phyloP scores from a whole-genome alignment of 2,113 vertebrate genomes.

The Corythornis madagascariensis region DNA sequence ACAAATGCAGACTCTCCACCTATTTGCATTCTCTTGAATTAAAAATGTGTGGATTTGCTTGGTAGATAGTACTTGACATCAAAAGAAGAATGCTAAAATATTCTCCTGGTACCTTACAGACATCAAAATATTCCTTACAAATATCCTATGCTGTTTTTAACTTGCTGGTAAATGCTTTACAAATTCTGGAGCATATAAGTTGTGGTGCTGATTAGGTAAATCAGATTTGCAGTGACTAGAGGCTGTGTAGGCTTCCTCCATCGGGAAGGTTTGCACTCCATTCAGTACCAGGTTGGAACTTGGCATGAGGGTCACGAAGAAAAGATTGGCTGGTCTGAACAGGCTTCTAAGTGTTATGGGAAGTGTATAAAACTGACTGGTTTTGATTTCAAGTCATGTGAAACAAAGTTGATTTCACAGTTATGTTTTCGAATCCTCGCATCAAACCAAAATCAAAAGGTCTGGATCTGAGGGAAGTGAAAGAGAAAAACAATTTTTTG shows the following conservation, averaged over 20 bases:
- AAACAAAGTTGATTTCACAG: conserved; percentile 65
- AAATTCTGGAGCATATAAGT: neutral
- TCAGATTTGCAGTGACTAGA: neutral
- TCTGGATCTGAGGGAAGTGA: conserved; percentile 56
- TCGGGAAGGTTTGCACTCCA: neutral
- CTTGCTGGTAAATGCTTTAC: conserved; percentile 33
- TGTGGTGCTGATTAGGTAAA: conserved; percentile 17
- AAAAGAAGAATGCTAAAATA: conserved; percentile 15
- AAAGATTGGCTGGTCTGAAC: neutral
- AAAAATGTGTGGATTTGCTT: neutral
- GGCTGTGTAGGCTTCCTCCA: neutral
- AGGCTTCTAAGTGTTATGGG: neutral
- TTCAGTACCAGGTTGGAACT: neutral
- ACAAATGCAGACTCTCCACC: neutral
- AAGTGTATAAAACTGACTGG: neutral
- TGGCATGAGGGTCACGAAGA: neutral
- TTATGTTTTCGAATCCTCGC: conserved; percentile 13
- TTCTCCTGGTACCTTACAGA: neutral
- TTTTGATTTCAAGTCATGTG: conserved; percentile 53
- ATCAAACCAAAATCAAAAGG: conserved; percentile 61
- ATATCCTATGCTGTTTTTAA: neutral
- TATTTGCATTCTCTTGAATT: conserved; percentile 25
- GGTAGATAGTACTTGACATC: neutral
- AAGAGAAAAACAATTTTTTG: conserved; percentile 71
- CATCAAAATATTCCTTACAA: neutral